These are phyloP conservation scores for Plodia interpunctella DNA, from an alignment of 1,140 invertebrate genomes.

Conservation along the genomic window DNA sequence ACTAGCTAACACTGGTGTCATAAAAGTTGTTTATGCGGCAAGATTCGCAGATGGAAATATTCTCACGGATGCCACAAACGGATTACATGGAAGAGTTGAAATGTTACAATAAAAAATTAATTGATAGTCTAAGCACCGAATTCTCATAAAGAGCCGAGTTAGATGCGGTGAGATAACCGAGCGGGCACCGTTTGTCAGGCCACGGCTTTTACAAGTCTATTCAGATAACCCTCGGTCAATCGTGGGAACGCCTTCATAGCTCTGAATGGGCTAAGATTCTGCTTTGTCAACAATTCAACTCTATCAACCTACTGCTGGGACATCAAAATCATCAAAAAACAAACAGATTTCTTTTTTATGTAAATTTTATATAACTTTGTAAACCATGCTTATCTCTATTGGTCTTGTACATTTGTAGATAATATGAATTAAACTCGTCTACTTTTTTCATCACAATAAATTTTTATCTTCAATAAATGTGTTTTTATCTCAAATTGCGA, in stretches of 20 bases:
- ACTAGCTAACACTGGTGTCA: neutral
- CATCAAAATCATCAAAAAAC: too few relatives aligned
- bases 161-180: slow-evolving; percentile 20
- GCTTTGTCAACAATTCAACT: neutral
- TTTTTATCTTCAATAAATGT: too few relatives aligned
- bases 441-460: too few relatives aligned
- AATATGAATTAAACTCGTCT: too few relatives aligned
- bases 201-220: slow-evolving; percentile 27
- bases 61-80: neutral
- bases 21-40: neutral
- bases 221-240: slow-evolving; percentile 28
- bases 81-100: neutral
- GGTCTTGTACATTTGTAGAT: neutral
- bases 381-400: slow-evolving; percentile 4
- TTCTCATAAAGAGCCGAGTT: neutral
- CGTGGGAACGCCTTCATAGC: slow-evolving; percentile 6
- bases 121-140: slow-evolving; percentile 5
- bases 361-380: neutral
- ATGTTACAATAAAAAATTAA: neutral
- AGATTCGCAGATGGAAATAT: neutral
- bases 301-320: too few relatives aligned
- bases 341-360: neutral
- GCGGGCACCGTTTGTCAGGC: slow-evolving; percentile 2
- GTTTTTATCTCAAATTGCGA: too few relatives aligned
- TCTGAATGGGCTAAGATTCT: neutral